A percentile compares a stretch with the other conserved stretches of the same genome.
Conservation (phyloP, 2,113 vertebrate genomes). For the Heteronetta atricapilla region DNA sequence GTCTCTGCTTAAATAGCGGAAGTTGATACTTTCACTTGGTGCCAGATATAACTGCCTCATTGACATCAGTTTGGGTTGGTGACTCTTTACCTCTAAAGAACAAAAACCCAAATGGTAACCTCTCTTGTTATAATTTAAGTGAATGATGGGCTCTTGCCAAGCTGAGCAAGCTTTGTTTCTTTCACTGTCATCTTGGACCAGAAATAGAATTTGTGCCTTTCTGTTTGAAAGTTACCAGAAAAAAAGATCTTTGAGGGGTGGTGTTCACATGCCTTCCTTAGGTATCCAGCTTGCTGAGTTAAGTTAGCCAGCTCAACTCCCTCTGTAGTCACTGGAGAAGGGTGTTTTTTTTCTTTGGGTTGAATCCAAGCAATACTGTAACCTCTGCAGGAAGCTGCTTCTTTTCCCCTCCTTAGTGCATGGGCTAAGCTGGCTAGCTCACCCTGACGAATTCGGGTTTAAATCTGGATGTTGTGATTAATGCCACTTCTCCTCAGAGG, state of each 20-base stretch:
- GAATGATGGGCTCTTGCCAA: background rate
- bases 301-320: background rate
- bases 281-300: background rate
- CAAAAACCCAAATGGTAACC: background rate
- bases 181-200: background rate
- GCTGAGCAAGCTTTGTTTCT: background rate
- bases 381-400: background rate
- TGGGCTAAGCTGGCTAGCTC: background rate
- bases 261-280: background rate
- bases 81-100: background rate
- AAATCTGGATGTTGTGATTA: background rate
- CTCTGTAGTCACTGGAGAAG: background rate
- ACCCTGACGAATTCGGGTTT: background rate
- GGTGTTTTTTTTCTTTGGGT: background rate
- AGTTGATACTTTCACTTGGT: background rate
- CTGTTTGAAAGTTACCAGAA: background rate
- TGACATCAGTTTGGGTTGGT: background rate
- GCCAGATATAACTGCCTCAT: background rate
- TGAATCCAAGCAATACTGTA: background rate
- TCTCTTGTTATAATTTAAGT: background rate
- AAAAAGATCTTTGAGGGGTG: background rate
- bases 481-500: background rate
- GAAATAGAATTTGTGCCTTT: background rate
- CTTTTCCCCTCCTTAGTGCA: background rate
- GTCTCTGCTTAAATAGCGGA: background rate